phyloP scores from a whole-genome alignment of 2,888 invertebrate species.

The Criorhina ranunculi region DNA sequence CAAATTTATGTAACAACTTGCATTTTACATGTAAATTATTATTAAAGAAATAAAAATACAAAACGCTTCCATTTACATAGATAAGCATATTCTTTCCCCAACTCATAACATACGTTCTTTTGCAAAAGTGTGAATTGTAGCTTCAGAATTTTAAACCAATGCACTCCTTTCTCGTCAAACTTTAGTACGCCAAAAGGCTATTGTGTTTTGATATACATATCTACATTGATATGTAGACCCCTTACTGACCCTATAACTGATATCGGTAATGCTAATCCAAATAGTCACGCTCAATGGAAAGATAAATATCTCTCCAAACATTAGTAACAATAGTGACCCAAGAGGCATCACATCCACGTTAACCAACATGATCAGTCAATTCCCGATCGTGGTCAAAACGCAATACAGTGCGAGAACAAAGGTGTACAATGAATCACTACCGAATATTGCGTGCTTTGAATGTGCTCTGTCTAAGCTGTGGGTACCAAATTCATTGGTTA shows the following conservation, averaged over 20 bases:
- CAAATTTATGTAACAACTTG: no score
- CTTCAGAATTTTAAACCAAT: background rate
- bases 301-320: constrained; percentile 45
- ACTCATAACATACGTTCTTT: background rate
- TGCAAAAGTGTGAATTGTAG: constrained; percentile 1
- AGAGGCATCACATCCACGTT: background rate
- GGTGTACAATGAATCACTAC: constrained; percentile 78
- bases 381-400: constrained; percentile 22
- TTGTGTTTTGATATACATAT: constrained; percentile 12
- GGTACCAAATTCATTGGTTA: constrained; percentile 79
- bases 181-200: constrained; percentile 28
- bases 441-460: constrained; percentile 78
- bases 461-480: constrained; percentile 76
- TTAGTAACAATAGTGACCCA: constrained; percentile 10
- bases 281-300: constrained; percentile 60
- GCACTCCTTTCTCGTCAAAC: background rate
- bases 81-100: background rate
- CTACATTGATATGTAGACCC: background rate
- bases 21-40: no score
- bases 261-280: constrained; percentile 22
- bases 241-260: constrained; percentile 26
- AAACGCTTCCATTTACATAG: no score
- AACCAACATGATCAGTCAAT: constrained; percentile 46
- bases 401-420: background rate
- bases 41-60: no score